These are phyloP conservation scores for Spermophilus dauricus DNA, from an alignment of 2,113 vertebrate species.

Conservation along the genomic window DNA sequence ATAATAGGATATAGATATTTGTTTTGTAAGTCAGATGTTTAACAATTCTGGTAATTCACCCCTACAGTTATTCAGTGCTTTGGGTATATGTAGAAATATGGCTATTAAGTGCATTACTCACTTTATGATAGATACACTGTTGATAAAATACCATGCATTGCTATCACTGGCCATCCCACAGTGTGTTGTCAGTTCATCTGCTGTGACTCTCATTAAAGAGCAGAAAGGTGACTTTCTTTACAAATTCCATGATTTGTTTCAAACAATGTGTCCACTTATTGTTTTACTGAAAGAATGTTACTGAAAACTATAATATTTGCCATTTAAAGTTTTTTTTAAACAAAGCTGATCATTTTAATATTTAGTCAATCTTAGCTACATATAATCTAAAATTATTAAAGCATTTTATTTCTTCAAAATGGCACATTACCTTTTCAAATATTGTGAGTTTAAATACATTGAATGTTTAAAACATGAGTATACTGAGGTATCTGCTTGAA, in stretches of 20 bases:
- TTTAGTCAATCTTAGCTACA: background rate
- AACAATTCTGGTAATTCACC: background rate
- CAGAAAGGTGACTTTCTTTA: background rate
- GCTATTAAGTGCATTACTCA: background rate
- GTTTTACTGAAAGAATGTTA: background rate
- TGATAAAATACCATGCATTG: background rate
- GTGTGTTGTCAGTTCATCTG: background rate
- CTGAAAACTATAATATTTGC: background rate
- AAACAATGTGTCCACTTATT: background rate
- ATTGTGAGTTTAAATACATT: background rate
- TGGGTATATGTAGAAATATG: background rate
- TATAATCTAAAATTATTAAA: constrained; percentile 1
- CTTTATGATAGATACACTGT: background rate
- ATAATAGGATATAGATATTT: background rate
- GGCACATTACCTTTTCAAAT: background rate
- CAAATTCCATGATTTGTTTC: background rate
- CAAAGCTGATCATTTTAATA: constrained; percentile 17
- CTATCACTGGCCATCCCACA: too few relatives aligned
- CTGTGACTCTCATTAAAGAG: background rate
- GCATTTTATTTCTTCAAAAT: constrained; percentile 26
- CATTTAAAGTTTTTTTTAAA: background rate
- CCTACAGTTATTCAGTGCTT: background rate
- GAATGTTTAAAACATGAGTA: background rate
- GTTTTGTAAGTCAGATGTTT: background rate
- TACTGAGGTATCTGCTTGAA: constrained; percentile 20